Base-by-base conservation (phyloP, 1,140 invertebrate genomes). In the Ruditapes philippinarum region DNA sequence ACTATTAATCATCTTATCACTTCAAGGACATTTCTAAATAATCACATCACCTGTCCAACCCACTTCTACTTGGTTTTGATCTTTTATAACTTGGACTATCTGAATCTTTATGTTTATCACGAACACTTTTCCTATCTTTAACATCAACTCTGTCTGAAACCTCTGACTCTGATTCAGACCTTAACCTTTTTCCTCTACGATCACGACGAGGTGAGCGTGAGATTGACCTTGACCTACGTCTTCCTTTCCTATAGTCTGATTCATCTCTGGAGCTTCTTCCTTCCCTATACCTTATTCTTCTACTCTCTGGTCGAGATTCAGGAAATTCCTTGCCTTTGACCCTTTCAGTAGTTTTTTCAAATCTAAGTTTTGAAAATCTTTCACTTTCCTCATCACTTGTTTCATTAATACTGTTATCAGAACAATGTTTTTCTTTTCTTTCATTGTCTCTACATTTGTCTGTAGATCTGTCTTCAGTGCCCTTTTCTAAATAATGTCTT, bases 321-420 rank as follows among this genome's bases (percentile, higher is more conserved):
- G 5, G 25, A 65, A 9, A 5, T 7, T 45, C 5, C 38, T 17
- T 70, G 9, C 19, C 65, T 19, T 36, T 40, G 9, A 19, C 2
- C 4, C 3, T 28, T 65, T 1, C 31, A 31, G 5, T 28, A 3
- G n/a, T 1, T 17, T 70, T 70, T 70, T 70, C 65, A 9, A 17
- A 70, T 38, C 38, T 36, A 11, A 36, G 17, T 38, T 70, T 70
- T 36, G 65, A 70, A 70, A 70, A 70, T 17, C 65, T 70, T 70
- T 36, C 33, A 70, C 38, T 70, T 70, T 70, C 65, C 19, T 36
- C 36, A 19, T 70, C 65, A 70, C 33, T 38, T 38, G 33, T 70
- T 70, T 70, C 65, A 40, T 70, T 28, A 31, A 3, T 4, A 33
- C 12, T 65, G n/a, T 12, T 65, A 19, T 65, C 9, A 65, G n/a